Evolutionary conservation across 2,113 vertebrate species (phyloP).

Genomic region (Microtus oregoni): DNA sequence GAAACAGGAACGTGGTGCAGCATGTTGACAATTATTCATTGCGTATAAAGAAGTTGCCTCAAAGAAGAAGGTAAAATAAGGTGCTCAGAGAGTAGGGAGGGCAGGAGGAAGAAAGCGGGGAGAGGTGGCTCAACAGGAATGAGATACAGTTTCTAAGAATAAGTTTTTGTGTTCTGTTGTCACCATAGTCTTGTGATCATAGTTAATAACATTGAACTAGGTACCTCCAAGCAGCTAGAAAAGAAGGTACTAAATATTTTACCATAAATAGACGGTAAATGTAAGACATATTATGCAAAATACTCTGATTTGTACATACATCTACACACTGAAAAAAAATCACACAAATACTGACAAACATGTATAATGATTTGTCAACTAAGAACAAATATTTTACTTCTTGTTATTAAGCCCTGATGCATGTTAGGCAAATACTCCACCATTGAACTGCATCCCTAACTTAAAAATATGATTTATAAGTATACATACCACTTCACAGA

Average conservation of each 20-base stretch:
- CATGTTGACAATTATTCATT: not conserved
- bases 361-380: not conserved
- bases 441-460: not conserved
- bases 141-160: not conserved
- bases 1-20: too few relatives aligned
- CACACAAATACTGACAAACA: not conserved
- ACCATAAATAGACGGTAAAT: not conserved
- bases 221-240: not conserved
- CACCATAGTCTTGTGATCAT: not conserved
- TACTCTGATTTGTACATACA: not conserved
- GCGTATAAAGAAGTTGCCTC: not conserved
- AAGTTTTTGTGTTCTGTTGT: not conserved
- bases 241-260: not conserved
- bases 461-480: not conserved
- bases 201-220: not conserved
- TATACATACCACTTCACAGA: too few relatives aligned
- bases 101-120: not conserved
- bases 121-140: not conserved
- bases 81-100: not conserved
- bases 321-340: not conserved
- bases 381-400: not conserved
- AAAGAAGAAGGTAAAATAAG: not conserved
- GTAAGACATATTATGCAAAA: not conserved
- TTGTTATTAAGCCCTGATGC: not conserved
- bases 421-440: not conserved